Base-by-base conservation (phyloP, 2,888 invertebrate species). In the Elysia crispata region DNA sequence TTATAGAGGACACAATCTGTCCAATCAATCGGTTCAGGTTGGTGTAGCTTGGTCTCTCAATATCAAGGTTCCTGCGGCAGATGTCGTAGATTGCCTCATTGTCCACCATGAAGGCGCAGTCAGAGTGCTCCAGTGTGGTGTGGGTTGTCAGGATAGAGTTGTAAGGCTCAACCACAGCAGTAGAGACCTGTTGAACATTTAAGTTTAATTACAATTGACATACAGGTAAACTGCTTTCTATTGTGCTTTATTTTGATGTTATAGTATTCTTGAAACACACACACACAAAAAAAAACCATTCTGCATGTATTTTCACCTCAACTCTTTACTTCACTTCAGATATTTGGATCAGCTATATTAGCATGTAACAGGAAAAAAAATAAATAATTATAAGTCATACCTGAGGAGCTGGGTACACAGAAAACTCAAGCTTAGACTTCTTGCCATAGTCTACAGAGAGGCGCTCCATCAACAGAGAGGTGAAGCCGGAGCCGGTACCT, bases 51-150 rank as follows among this genome's bases (percentile, higher is more conserved):
- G 82, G 82, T 28, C 82, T 77, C 64, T 82, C 82, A 60, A 82
- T 79, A 74, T 82, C 82, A 57, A 82, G 74, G 77, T 82, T 82
- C 49, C 82, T 79, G 70, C 79, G 76, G 66, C 82, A 82, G 80
- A 82, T 82, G 76, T 82, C 82, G 60, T 80, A 82, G 69, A 82
- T 82, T 67, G 82, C 82, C 75, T 82, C 82, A 66, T 82, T 82
- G 82, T 81, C 81, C 33, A 81, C 81, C 82, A 82, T 82, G 70
- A 82, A 82, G 74, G 97, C 97, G 93, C 97, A 98, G 94, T 97
- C 97, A 0, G 97, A 97, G 93, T 97, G 97, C 93, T 98, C 97
- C 84, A 94, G 87, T 81, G 98, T 98, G 62, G 82, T 82, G 77
- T 80, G 81, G 18, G 81, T 82, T 62, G 81, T 82, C 67, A 82